Conservation (phyloP, 2,797 vertebrate species). For the Melanotaenia pygmaea region DNA sequence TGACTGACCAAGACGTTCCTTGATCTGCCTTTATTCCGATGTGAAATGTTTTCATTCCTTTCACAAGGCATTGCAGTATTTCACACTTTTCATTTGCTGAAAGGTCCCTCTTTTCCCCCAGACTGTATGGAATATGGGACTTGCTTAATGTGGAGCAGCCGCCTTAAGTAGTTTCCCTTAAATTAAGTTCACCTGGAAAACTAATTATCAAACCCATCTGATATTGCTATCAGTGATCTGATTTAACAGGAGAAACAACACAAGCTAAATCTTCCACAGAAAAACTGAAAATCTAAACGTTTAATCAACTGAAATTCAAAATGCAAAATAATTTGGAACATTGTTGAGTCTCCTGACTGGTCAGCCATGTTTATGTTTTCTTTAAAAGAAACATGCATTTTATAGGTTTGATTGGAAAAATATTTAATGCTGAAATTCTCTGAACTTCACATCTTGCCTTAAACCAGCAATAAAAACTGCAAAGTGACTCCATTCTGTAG, state of each 20-base stretch:
- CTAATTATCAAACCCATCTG: not conserved
- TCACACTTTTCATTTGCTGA: not conserved
- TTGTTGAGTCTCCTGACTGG: too few species aligned
- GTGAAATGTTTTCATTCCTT: not conserved
- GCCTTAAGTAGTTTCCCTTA: not conserved
- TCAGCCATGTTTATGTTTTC: not conserved
- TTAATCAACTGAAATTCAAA: not conserved
- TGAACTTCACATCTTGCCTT: not conserved
- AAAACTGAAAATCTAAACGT: not conserved
- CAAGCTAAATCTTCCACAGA: not conserved
- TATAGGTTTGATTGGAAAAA: not conserved
- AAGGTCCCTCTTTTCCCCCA: not conserved
- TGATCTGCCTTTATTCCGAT: not conserved
- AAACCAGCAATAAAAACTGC: not conserved
- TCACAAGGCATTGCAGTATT: slow-evolving; percentile 1
- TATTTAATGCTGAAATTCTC: not conserved
- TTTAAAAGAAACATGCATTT: not conserved
- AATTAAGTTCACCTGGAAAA: not conserved
- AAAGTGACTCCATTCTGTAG: not conserved
- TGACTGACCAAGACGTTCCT: not conserved
- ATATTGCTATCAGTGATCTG: not conserved
- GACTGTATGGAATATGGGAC: not conserved
- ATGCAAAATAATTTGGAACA: too few species aligned
- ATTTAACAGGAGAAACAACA: not conserved
- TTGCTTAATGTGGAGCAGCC: not conserved